Evolutionary conservation across 2,888 invertebrate species (phyloP).

Genomic region (Parochlus steinenii): DNA sequence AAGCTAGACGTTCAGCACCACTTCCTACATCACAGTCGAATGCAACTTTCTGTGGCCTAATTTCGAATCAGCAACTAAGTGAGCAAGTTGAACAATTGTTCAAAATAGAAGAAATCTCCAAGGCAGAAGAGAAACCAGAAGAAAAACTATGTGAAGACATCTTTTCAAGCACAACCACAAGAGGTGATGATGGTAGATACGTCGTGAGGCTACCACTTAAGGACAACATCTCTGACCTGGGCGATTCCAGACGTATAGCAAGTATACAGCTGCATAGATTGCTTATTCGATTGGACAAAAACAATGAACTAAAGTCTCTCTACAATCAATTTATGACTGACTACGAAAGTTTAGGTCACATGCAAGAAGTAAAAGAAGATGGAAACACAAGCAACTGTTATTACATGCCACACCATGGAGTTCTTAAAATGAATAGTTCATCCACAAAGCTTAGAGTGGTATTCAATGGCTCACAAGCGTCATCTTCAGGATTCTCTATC

Average conservation of each 20-base stretch:
- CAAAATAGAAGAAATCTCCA: neutral
- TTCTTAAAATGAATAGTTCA: constrained; percentile 6
- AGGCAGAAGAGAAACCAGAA: neutral
- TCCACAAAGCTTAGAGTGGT: constrained; percentile 11
- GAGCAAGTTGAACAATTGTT: constrained; percentile 1
- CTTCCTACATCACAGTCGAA: neutral
- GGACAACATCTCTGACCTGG: neutral
- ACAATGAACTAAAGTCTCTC: constrained; percentile 5
- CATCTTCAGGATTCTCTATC: constrained; percentile 6
- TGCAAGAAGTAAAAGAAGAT: constrained; percentile 5
- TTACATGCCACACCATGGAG: constrained; percentile 12
- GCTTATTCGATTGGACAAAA: neutral
- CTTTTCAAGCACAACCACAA: neutral
- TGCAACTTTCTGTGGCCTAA: neutral
- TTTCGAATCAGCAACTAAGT: neutral
- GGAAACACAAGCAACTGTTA: neutral
- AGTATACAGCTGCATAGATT: neutral
- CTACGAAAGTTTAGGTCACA: constrained; percentile 11
- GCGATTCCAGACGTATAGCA: constrained; percentile 1
- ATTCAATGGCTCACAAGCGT: constrained; percentile 9
- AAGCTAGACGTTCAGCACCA: neutral
- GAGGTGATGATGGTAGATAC: constrained; percentile 2
- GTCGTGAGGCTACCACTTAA: constrained; percentile 5
- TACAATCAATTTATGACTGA: constrained; percentile 13
- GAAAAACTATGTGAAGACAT: constrained; percentile 7